Evolutionary conservation across 2,797 vertebrate species (phyloP).

Genomic region (Buceros bicornis): DNA sequence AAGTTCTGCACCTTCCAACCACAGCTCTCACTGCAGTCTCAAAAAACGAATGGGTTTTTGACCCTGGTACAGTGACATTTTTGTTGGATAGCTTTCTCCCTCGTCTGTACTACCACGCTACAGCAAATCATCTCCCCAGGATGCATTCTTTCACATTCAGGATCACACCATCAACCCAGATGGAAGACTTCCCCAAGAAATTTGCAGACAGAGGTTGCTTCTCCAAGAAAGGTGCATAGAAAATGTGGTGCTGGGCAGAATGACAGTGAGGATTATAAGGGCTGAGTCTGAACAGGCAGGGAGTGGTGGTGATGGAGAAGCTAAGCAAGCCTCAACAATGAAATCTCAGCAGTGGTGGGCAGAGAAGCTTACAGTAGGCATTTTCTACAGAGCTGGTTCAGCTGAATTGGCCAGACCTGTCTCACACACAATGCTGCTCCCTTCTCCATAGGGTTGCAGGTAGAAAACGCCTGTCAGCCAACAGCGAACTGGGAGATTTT

Average conservation of each 20-base stretch:
- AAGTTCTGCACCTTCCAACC: not conserved
- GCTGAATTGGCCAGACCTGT: not conserved
- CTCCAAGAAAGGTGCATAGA: not conserved
- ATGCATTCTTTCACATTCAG: not conserved
- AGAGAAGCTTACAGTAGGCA: not conserved
- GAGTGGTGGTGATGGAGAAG: not conserved
- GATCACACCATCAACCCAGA: not conserved
- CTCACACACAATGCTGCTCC: not conserved
- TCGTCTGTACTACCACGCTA: fast-evolving
- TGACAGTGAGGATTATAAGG: not conserved
- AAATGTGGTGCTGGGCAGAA: not conserved
- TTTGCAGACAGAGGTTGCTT: not conserved
- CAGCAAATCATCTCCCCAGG: not conserved
- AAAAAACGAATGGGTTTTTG: not conserved
- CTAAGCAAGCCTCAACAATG: not conserved
- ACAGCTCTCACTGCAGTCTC: not conserved
- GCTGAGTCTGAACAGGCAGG: not conserved
- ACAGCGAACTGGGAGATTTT: not conserved
- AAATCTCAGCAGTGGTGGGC: not conserved
- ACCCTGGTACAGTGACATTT: fast-evolving
- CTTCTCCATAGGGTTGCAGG: not conserved
- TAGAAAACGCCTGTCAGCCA: not conserved
- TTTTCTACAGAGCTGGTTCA: not conserved
- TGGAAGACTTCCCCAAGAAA: not conserved
- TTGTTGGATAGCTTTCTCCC: not conserved